Conservation (phyloP, 2,888 invertebrate genomes). For the Drosophila leonis region DNA sequence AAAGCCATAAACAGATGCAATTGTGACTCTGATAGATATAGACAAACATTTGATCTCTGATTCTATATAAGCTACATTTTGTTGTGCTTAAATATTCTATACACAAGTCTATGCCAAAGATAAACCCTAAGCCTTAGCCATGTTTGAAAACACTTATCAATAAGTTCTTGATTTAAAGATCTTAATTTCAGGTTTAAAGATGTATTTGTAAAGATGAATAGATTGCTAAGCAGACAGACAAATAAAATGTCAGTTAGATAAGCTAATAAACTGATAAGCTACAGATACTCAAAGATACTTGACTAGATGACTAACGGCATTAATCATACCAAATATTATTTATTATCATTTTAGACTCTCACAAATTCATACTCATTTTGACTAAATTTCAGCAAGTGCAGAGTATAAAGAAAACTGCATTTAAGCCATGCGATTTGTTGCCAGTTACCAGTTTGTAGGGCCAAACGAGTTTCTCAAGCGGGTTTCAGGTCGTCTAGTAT, state of each 20-base stretch:
- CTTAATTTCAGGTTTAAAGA: background rate
- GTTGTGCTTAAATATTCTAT: no score
- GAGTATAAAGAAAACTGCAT: slow-evolving; percentile 40
- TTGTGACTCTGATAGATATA: no score
- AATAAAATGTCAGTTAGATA: background rate
- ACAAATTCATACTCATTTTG: background rate
- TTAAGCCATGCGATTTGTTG: slow-evolving; percentile 10
- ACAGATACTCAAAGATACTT: background rate
- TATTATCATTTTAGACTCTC: background rate
- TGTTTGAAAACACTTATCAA: no score
- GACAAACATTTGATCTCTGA: no score
- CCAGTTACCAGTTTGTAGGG: slow-evolving; percentile 36
- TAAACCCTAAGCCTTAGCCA: no score
- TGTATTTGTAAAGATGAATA: background rate
- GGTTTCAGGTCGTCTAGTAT: slow-evolving; percentile 40
- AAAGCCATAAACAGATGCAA: no score
- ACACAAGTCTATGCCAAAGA: no score
- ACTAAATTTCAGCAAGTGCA: background rate
- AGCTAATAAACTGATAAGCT: background rate
- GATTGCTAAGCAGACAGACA: background rate
- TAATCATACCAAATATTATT: background rate
- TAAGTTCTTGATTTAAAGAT: no score
- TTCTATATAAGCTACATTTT: no score
- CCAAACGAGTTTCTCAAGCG: slow-evolving; percentile 66
- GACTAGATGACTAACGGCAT: background rate